Base-by-base conservation (phyloP, 2,797 vertebrate species). In the Adelosebastes latens region DNA sequence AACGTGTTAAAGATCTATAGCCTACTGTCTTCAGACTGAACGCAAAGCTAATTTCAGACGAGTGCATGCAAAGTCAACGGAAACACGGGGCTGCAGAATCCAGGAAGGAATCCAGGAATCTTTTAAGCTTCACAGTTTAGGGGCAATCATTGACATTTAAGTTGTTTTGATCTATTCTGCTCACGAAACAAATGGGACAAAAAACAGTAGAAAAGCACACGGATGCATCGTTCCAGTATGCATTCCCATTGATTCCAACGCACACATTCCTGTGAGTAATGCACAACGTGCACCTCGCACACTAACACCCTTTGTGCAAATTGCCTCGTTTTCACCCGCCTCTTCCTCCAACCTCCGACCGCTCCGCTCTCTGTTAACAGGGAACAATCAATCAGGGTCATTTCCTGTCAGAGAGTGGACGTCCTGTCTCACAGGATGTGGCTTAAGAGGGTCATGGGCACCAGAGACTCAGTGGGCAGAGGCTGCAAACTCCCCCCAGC, bases 401-500 rank as follows among this genome's bases (percentile, higher is more conserved):
- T 92, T 94, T 94, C 94, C 94, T 89, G 86, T 76, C 79, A 59
- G 70, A 85, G 75, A 85, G 75, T 79, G 77, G 85, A 92, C 83
- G 69, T 94, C 93, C 94, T 84, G 89, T 90, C 79, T 87, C 82
- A 81, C 88, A 90, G 93, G 90, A 92, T 84, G 91, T 81, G 77
- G 79, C 77, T 82, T 87, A 74, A 91, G 87, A 89, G 78, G 79
- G 67, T 77, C 77, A 75, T 22, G 77, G 85, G 83, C 82, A 85
- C 77, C 55, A 61, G 82, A 67, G 82, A 75, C 82, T 68, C 18
- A 22, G 70, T 31, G 55, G 79, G 79, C 81, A 80, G 66, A 34
- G 60, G 68, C 75, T 49, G 42, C 55, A 32, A 68, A 25, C 29
- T 32, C 64, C 27, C 52, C 16, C 20, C 52, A 55, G 12, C 29